Percentiles rank a stretch among this genome's conserved stretches.
These are phyloP conservation scores for Pteronotus mesoamericanus DNA, from an alignment of 2,797 vertebrate species.

Conservation along the genomic window DNA sequence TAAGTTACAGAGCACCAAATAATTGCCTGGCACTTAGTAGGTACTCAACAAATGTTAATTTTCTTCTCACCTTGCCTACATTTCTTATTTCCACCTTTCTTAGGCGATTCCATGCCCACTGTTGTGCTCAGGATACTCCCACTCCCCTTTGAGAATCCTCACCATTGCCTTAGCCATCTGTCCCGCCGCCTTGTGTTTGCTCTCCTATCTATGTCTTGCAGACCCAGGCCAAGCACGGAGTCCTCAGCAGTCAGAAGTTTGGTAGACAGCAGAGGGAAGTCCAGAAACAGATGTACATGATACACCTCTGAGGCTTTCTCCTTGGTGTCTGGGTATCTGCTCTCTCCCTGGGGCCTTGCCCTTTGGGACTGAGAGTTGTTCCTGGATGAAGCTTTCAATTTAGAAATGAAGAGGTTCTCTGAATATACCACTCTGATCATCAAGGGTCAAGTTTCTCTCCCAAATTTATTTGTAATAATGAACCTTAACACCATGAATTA, in stretches of 20 bases:
- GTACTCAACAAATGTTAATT: background rate
- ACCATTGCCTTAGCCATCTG: background rate
- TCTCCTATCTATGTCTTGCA: too few species aligned
- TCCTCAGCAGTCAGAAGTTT: background rate
- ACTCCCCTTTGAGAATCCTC: background rate
- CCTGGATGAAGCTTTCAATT: background rate
- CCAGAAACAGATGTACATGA: background rate
- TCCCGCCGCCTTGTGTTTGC: too few species aligned
- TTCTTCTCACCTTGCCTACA: background rate
- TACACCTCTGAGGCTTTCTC: accelerated
- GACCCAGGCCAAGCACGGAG: background rate
- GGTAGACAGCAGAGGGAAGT: background rate
- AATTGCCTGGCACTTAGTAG: background rate
- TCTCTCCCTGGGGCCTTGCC: background rate
- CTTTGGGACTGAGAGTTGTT: background rate
- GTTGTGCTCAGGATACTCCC: background rate
- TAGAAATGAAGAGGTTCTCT: background rate
- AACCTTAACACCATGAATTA: background rate
- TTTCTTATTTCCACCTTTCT: background rate
- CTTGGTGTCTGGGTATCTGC: background rate
- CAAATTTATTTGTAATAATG: background rate
- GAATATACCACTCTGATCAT: background rate
- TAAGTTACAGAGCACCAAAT: background rate
- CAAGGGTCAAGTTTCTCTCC: background rate
- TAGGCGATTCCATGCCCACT: background rate